Evolutionary conservation across 2,888 invertebrate genomes (phyloP).

Genomic region (Xestobium rufovillosum): DNA sequence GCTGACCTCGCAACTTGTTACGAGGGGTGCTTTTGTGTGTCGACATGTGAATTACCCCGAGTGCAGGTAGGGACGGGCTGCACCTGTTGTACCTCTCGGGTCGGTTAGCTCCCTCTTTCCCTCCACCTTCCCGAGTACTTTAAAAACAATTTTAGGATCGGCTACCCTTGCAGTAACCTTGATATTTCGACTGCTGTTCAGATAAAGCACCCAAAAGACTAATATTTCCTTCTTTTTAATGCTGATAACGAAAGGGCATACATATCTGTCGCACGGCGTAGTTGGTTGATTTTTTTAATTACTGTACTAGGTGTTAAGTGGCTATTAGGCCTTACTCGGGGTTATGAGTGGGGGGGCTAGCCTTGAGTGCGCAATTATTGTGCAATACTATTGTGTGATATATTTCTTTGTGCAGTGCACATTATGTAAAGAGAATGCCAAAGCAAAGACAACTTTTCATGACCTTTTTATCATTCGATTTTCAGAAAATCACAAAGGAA

Average conservation of each 20-base stretch:
- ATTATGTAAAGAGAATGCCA: conserved; percentile 17
- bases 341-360: conserved; percentile 10
- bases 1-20: conserved; percentile 33
- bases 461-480: no score
- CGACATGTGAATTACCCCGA: conserved; percentile 38
- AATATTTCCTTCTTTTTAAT: no score
- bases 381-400: conserved; percentile 20
- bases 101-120: conserved; percentile 23
- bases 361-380: conserved; percentile 19
- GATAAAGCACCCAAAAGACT: no score
- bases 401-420: conserved; percentile 22
- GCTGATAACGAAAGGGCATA: no score
- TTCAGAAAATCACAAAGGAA: no score
- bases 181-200: no score
- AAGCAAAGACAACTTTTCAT: no score
- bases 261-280: no score
- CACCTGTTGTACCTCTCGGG: conserved; percentile 38
- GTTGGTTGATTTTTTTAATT: no score
- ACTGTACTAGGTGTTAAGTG: no score
- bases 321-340: no score
- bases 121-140: conserved; percentile 11
- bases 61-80: conserved; percentile 34
- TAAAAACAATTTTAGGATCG: conserved; percentile 15
- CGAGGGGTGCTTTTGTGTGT: conserved; percentile 32
- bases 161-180: no score